A percentile compares a stretch with the other conserved stretches of the same genome.
Evolutionary conservation across 2,113 vertebrate species (phyloP).

Genomic region (Seriola rivoliana): DNA sequence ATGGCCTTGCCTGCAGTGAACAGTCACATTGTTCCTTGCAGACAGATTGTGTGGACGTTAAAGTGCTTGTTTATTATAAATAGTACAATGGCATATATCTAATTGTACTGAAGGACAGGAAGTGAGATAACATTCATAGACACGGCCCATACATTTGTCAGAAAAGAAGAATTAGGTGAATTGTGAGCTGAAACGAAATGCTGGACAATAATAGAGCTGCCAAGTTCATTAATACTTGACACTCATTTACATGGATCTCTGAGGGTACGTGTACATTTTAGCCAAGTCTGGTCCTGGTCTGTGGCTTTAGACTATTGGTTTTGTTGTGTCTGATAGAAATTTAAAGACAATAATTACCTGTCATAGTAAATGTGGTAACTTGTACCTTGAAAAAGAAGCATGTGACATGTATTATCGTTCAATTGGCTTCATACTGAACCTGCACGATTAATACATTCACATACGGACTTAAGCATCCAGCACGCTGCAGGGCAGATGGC

Average conservation of each 20-base stretch:
- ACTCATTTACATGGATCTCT: background rate
- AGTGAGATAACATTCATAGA: conserved; percentile 57
- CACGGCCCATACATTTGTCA: conserved; percentile 8
- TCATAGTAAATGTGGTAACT: too few relatives aligned
- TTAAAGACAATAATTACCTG: too few relatives aligned
- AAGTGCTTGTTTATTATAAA: conserved; percentile 45
- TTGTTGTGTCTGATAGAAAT: too few relatives aligned
- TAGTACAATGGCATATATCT: conserved; percentile 40
- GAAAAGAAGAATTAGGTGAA: conserved; percentile 13
- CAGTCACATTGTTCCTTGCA: conserved; percentile 54
- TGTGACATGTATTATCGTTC: too few relatives aligned
- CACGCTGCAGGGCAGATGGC: too few relatives aligned
- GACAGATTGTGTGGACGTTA: conserved; percentile 40
- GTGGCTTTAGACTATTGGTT: too few relatives aligned
- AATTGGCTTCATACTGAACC: too few relatives aligned
- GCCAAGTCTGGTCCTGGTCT: too few relatives aligned
- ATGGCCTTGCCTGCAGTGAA: conserved; percentile 48
- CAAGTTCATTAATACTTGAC: background rate
- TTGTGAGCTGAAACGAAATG: background rate
- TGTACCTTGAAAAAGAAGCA: too few relatives aligned
- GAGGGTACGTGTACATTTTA: too few relatives aligned
- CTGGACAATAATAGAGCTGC: background rate
- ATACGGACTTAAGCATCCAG: too few relatives aligned
- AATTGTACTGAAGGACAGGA: conserved; percentile 52
- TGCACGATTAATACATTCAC: too few relatives aligned